Evolutionary conservation across 2,113 vertebrate species (phyloP), one percentile per base, ranked within the genome.

Genomic region (Melanocharis versteri): DNA sequence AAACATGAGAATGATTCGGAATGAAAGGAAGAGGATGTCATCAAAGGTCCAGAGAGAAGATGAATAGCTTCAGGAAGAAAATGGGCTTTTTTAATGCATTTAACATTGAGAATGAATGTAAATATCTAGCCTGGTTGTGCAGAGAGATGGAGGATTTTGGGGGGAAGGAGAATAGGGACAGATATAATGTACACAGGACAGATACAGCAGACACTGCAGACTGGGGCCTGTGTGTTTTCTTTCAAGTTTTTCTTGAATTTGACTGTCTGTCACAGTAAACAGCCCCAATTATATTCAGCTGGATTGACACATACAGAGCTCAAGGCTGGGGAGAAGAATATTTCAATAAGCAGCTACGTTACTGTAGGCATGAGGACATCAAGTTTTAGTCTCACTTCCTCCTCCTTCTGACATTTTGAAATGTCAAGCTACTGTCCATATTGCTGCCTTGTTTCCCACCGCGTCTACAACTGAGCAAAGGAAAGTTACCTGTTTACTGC

Each of bases 251-350:
- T 68, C 76, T 71, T 44, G 17, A 78, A 87, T 90, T 83, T 86
- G 56, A 83, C 64, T 93, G 40, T 26, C 75, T 92, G 87, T 78
- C 79, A 94, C 68, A 85, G 54, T 88, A 96, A 97, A 97, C 60
- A 89, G 42, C 31, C 86, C 68, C 51, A 95, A 65, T 95, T 97
- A 94, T 69, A 89, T 93, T 95, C 93, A 53, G 81, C 89, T 87
- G 94, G 62, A 97, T 56, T 95, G 93, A 96, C 91, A 93, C 14
- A 87, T 12, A 87, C 40, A 75, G 60, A 92, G 70, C 56, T 75
- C 40, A 92, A 78, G 83, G 82, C 68, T 91, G 75, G 44, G 71
- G 10, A 79, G 54, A 82, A 76, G 48, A 95, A 26, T 64, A 87
- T 84, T 93, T 86, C 88, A 89, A 94, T 94, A 94, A 85, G 47